These are phyloP conservation scores for Dryoscopus gambensis DNA, from an alignment of 2,113 vertebrate genomes.

Conservation along the genomic window DNA sequence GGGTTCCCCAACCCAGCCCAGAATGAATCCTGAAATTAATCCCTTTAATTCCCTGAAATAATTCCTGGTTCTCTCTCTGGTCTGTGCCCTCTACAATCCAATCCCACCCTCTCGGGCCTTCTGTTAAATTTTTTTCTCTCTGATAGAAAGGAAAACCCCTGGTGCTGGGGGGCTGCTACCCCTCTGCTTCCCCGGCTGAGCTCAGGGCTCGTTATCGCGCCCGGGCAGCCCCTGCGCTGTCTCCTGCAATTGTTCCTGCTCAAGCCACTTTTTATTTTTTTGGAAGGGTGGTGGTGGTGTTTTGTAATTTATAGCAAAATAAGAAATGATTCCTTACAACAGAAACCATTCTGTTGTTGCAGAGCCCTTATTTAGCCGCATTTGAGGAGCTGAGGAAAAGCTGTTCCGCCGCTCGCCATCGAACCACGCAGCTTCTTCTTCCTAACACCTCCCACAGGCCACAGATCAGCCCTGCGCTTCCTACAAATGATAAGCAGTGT, in stretches of 20 bases:
- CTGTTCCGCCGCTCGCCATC: rapidly evolving
- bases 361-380: not conserved
- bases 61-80: not conserved
- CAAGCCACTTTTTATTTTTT: not conserved
- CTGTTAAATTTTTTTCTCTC: not conserved
- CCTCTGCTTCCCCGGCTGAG: not conserved
- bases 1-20: not conserved
- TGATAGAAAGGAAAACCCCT: not conserved
- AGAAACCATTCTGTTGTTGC: not conserved
- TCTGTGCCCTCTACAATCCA: not conserved
- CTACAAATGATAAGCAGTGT: not conserved
- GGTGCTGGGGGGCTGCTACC: not conserved
- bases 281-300: not conserved
- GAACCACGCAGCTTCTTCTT: not conserved
- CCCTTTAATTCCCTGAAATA: not conserved
- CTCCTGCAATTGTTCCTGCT: slow-evolving; percentile 57
- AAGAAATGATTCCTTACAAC: not conserved
- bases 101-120: not conserved
- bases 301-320: slow-evolving; percentile 13
- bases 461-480: not conserved
- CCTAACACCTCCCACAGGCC: not conserved
- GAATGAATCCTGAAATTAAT: rapidly evolving
- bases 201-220: not conserved
- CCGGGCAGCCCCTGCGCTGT: not conserved
- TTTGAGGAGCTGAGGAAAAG: not conserved